These are phyloP conservation scores for Oscheius myriophilus DNA, from an alignment of 2,888 invertebrate species.

Conservation along the genomic window DNA sequence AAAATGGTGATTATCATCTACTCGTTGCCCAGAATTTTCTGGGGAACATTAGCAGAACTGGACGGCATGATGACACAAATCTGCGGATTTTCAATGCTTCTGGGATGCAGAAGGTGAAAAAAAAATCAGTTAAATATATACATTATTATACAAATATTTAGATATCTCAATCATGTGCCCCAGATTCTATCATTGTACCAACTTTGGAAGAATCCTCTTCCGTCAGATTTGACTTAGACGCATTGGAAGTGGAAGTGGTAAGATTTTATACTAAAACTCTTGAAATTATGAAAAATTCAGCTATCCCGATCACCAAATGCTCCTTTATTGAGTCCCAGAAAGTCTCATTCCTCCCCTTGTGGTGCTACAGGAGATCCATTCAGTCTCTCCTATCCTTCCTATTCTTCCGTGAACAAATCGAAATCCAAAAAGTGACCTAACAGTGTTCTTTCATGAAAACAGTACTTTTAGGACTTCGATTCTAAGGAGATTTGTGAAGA, in stretches of 20 bases:
- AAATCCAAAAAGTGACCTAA: slow-evolving; percentile 3
- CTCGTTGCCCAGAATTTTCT: slow-evolving; percentile 92
- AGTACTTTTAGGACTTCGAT: slow-evolving; percentile 17
- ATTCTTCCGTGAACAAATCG: background rate
- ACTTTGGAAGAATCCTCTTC: background rate
- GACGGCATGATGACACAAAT: slow-evolving; percentile 79
- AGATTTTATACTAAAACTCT: background rate
- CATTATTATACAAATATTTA: no score
- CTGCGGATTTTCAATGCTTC: slow-evolving; percentile 64
- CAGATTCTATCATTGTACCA: background rate
- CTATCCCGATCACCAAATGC: no score
- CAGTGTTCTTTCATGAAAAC: background rate
- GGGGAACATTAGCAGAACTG: slow-evolving; percentile 92
- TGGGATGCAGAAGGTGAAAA: slow-evolving; percentile 15
- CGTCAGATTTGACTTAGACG: background rate
- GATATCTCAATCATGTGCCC: background rate
- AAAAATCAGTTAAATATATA: no score
- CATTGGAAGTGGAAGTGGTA: background rate
- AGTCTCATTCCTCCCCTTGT: no score
- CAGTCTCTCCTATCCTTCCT: slow-evolving; percentile 18
- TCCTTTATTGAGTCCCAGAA: no score
- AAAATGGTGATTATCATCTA: slow-evolving; percentile 72
- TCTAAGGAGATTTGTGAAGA: slow-evolving; percentile 43
- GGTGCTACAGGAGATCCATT: slow-evolving; percentile 13
- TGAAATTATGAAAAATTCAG: no score